Evolutionary conservation across 1,140 invertebrate genomes (phyloP).

Genomic region (Zaprionus vittiger): DNA sequence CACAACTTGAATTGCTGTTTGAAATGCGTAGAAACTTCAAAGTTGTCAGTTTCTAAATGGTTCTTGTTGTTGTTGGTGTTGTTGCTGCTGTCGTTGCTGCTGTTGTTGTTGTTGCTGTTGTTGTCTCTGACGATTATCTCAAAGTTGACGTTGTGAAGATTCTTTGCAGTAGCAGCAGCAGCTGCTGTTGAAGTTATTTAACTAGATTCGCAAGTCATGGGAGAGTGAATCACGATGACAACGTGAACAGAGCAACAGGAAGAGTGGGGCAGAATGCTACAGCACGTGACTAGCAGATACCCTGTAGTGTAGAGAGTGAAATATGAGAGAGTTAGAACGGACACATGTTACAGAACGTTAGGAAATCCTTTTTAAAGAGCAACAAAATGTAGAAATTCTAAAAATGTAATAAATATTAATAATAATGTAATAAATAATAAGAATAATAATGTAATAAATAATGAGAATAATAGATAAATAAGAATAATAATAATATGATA

Average conservation of each 20-base stretch:
- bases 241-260: background rate
- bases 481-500: too few relatives aligned
- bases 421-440: too few relatives aligned
- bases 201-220: conserved; percentile 7
- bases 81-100: conserved; percentile 2
- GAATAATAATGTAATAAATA: too few relatives aligned
- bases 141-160: conserved; percentile 12
- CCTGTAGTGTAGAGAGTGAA: background rate
- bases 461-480: too few relatives aligned
- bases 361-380: too few relatives aligned
- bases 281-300: conserved; percentile 9
- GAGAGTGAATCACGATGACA: conserved; percentile 2
- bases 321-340: background rate
- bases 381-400: too few relatives aligned
- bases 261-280: background rate
- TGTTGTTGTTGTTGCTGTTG: conserved; percentile 1
- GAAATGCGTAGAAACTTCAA: conserved; percentile 38
- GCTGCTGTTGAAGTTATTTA: conserved; percentile 28
- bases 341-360: too few relatives aligned
- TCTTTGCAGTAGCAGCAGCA: conserved; percentile 7
- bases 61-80: conserved; percentile 4
- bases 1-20: conserved; percentile 19
- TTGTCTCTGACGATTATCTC: conserved; percentile 17
- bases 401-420: too few relatives aligned
- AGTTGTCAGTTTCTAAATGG: conserved; percentile 40